A percentile compares a stretch with the other conserved stretches of the same genome.
Conservation (phyloP, 2,113 vertebrate species). For the Crypturellus undulatus region DNA sequence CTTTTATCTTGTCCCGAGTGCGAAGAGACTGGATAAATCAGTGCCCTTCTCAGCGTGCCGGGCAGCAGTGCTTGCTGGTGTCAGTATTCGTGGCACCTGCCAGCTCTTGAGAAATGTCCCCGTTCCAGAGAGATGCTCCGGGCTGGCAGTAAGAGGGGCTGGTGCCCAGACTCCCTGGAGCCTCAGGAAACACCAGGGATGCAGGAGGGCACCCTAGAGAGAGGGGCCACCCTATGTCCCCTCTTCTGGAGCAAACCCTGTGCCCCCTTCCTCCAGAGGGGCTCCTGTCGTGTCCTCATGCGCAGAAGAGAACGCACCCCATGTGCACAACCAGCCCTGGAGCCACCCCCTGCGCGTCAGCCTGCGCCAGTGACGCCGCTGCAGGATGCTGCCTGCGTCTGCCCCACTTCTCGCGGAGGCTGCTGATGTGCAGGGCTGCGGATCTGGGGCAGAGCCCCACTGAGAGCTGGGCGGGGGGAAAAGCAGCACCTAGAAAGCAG, state of each 20-base stretch:
- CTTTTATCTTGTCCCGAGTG: background rate
- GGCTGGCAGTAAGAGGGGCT: background rate
- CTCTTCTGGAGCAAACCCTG: background rate
- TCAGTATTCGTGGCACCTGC: background rate
- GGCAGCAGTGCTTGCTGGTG: background rate
- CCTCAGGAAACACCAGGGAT: background rate
- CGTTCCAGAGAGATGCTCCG: background rate
- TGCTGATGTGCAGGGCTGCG: background rate
- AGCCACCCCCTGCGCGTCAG: background rate
- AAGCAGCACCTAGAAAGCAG: background rate
- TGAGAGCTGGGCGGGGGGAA: background rate
- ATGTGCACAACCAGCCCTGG: background rate
- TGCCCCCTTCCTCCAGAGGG: background rate
- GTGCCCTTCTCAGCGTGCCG: accelerated
- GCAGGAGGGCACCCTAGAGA: background rate
- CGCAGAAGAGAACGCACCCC: background rate
- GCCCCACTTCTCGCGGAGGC: background rate
- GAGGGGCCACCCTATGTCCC: background rate
- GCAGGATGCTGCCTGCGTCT: background rate
- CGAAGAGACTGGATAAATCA: background rate
- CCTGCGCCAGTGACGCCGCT: accelerated
- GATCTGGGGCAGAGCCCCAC: too few species aligned
- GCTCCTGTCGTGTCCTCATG: background rate
- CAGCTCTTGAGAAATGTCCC: background rate
- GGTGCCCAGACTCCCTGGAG: background rate